These are phyloP conservation scores for Eulacestoma nigropectus DNA, from an alignment of 2,113 vertebrate species.

Conservation along the genomic window DNA sequence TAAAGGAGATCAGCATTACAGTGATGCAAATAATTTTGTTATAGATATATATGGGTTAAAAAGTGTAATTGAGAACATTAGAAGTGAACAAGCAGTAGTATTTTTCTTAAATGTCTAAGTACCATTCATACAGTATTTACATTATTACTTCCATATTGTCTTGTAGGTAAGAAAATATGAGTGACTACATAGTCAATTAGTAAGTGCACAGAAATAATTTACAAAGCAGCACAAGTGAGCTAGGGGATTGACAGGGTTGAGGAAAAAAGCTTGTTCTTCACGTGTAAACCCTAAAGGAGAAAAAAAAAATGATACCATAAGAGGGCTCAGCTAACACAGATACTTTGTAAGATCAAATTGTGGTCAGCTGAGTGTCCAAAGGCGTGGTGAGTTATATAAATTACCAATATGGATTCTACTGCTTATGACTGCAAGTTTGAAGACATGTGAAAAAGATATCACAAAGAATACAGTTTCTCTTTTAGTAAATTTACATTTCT, in stretches of 20 bases:
- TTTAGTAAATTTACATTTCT: not conserved
- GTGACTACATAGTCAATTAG: not conserved
- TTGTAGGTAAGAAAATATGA: not conserved
- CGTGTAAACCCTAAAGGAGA: not conserved
- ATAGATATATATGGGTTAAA: not conserved
- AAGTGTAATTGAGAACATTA: not conserved
- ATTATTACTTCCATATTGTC: not conserved
- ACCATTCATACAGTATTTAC: not conserved
- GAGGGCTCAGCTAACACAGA: not conserved
- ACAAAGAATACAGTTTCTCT: not conserved
- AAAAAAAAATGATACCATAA: not conserved
- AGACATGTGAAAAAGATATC: not conserved
- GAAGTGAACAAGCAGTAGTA: not conserved
- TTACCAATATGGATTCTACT: not conserved
- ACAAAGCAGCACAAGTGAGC: not conserved
- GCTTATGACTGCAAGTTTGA: not conserved
- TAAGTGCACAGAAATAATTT: not conserved
- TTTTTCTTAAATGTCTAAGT: not conserved
- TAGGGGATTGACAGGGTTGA: not conserved
- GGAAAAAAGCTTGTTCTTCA: not conserved
- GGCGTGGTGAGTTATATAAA: not conserved
- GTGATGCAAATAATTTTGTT: not conserved
- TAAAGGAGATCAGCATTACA: conserved; percentile 19
- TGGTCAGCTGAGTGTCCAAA: not conserved
- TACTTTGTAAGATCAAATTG: not conserved